phyloP scores from a whole-genome alignment of 2,797 vertebrate genomes.

The Valencia hispanica region DNA sequence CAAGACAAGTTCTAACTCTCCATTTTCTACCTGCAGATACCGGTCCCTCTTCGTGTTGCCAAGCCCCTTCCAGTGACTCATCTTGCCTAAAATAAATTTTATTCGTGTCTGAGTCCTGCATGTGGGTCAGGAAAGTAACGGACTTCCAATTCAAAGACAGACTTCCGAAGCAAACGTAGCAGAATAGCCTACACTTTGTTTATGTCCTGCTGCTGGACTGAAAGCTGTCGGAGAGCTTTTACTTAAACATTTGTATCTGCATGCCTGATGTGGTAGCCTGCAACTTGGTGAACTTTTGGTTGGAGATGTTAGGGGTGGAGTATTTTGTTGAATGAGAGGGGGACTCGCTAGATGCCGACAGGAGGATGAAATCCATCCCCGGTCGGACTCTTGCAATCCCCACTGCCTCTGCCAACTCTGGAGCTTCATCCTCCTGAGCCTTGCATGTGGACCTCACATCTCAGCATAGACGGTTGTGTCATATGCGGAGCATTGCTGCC shows the following conservation, averaged over 20 bases:
- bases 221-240: slow-evolving; percentile 58
- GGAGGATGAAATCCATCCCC: slow-evolving; percentile 85
- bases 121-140: too few species aligned
- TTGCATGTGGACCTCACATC: slow-evolving; percentile 93
- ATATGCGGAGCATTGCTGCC: slow-evolving; percentile 95
- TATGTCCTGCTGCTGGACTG: slow-evolving; percentile 75
- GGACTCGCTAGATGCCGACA: slow-evolving; percentile 69
- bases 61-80: too few species aligned
- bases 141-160: slow-evolving; percentile 61
- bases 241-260: neutral
- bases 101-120: too few species aligned
- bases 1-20: too few species aligned
- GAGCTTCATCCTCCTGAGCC: slow-evolving; percentile 86
- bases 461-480: slow-evolving; percentile 95
- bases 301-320: slow-evolving; percentile 44
- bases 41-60: too few species aligned
- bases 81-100: too few species aligned
- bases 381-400: slow-evolving; percentile 82
- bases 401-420: slow-evolving; percentile 81
- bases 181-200: slow-evolving; percentile 80
- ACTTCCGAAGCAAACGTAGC: slow-evolving; percentile 75
- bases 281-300: slow-evolving; percentile 23
- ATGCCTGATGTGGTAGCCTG: neutral
- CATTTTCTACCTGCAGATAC: too few species aligned
- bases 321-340: slow-evolving; percentile 77